Evolutionary conservation across 2,888 invertebrate genomes (phyloP).

Genomic region (Lypha dubia): DNA sequence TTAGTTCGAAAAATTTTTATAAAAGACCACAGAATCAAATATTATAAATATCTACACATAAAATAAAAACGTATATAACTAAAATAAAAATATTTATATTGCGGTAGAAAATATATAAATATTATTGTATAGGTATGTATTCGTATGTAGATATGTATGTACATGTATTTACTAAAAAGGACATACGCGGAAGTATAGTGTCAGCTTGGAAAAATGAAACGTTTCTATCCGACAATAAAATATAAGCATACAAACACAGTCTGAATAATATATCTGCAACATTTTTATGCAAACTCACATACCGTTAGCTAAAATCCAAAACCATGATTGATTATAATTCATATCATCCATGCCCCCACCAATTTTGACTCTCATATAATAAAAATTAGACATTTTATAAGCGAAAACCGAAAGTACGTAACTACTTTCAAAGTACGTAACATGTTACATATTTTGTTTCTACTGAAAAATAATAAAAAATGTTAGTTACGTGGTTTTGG

Average conservation of each 20-base stretch:
- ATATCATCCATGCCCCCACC: too few relatives aligned
- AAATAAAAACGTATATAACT: slow-evolving; percentile 45
- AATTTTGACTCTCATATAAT: too few relatives aligned
- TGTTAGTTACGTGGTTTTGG: too few relatives aligned
- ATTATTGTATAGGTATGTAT: slow-evolving; percentile 16
- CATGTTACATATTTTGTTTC: too few relatives aligned
- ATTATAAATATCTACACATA: slow-evolving; percentile 25
- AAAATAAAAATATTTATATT: slow-evolving; percentile 65
- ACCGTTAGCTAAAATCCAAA: too few relatives aligned
- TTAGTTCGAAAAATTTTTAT: slow-evolving; percentile 37
- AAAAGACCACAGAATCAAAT: slow-evolving; percentile 56
- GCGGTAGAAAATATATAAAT: slow-evolving; percentile 50
- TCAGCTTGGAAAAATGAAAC: slow-evolving; percentile 33
- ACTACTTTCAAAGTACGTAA: too few relatives aligned
- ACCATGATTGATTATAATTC: too few relatives aligned
- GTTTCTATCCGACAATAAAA: slow-evolving; percentile 15
- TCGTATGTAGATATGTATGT: too few relatives aligned
- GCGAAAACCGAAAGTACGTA: too few relatives aligned
- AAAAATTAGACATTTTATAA: too few relatives aligned
- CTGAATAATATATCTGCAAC: slow-evolving; percentile 1
- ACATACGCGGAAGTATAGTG: slow-evolving; percentile 58
- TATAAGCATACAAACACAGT: background rate
- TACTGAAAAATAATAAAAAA: too few relatives aligned
- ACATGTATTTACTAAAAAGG: slow-evolving; percentile 7
- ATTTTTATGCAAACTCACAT: slow-evolving; percentile 8